A percentile compares a stretch with the other conserved stretches of the same genome.
phyloP scores from a whole-genome alignment of 2,797 vertebrate genomes.

The Emys orbicularis region DNA sequence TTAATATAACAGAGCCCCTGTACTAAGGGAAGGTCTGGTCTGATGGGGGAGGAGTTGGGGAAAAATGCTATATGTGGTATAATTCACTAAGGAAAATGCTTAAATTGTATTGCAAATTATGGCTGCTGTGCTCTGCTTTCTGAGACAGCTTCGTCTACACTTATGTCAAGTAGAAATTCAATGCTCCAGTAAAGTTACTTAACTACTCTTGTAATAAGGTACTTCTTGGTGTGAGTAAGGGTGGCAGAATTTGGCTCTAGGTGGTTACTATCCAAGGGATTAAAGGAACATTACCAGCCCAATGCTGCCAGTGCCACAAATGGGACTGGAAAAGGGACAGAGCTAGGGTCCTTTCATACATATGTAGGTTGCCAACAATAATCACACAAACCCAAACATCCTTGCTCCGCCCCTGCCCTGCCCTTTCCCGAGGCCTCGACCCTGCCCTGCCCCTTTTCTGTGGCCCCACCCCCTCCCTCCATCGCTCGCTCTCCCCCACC shows the following conservation, averaged over 20 bases:
- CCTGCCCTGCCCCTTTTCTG: too few relatives aligned
- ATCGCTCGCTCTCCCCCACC: too few relatives aligned
- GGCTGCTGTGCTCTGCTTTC: not conserved
- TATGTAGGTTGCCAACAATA: too few relatives aligned
- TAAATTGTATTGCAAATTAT: not conserved
- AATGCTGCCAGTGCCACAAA: not conserved
- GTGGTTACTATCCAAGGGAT: not conserved
- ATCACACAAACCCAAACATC: too few relatives aligned
- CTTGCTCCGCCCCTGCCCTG: too few relatives aligned
- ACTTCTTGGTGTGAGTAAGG: not conserved
- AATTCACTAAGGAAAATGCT: not conserved
- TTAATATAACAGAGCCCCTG: not conserved
- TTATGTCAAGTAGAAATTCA: not conserved
- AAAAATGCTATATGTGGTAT: not conserved
- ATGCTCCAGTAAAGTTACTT: not conserved
- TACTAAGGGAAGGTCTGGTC: not conserved
- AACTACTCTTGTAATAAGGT: not conserved
- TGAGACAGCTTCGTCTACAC: not conserved
- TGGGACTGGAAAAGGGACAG: not conserved
- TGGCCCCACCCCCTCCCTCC: too few relatives aligned
- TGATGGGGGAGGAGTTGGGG: accelerated
- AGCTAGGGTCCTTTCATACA: not conserved
- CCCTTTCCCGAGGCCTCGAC: too few relatives aligned
- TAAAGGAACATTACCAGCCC: not conserved
- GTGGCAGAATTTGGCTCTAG: not conserved